Base-by-base conservation (phyloP, 92 coral and sea anemone species). In the Palythoa grandiflora region DNA sequence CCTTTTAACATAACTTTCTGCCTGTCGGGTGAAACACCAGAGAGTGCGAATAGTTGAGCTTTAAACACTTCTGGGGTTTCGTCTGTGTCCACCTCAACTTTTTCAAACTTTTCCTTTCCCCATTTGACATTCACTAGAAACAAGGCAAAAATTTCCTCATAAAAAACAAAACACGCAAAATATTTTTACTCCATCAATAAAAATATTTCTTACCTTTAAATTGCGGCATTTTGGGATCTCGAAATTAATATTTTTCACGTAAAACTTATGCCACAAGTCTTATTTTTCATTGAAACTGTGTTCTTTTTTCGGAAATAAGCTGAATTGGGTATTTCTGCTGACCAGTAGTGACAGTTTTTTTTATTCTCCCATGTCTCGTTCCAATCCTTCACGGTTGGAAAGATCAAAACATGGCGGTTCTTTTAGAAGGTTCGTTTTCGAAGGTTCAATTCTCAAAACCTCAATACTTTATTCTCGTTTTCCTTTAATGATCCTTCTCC, bases 1-100 rank as follows among this genome's bases (percentile, higher is more conserved):
- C 99, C 99, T 84, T 97, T 97, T 44, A 95, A 73, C 99, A 97
- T 97, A 54, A 97, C 94, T 80, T 97, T 97, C 77, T 97, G 99
- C 38, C 99, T 90, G 38, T 97, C 99, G 6, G 99, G 99, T 61
- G 97, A 79, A n/a, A 97, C 99, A 88, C 94, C 94, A 9, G 99
- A 95, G 60, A 97, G 86, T 16, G 99, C 93, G 72, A 93, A 97
- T 37, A 97, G 92, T 86, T 95, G 98, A 53, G 98, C 99, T 86
- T 95, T 97, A 88, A 97, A 97, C 36, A 95, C 86, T 72, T 95
- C 98, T 11, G 98, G 96, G 11, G 96, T 85, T 83, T 97, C 99
- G 54, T 95, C 98, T 6, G 97, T 97, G 94, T 97, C 78, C 77
- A 96, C 89, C 81, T 97, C 98, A 8, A 97, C 92, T 79, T 92